phyloP scores from a whole-genome alignment of 2,888 invertebrate genomes.

The Lepeophtheirus nordmannii region DNA sequence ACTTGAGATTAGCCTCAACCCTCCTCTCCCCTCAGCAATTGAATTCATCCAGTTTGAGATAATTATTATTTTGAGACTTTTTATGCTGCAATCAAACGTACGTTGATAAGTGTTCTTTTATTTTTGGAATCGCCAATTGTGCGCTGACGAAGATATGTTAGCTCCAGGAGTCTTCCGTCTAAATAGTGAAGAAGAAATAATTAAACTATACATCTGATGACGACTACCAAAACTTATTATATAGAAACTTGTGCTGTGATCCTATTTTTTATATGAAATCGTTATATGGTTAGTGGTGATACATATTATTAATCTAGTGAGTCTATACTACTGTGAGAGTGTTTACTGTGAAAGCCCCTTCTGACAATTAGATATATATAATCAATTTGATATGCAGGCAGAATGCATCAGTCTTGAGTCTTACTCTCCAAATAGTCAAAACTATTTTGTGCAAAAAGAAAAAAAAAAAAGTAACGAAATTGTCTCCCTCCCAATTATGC shows the following conservation, averaged over 20 bases:
- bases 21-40: too few relatives aligned
- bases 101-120: too few relatives aligned
- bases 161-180: too few relatives aligned
- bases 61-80: too few relatives aligned
- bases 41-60: too few relatives aligned
- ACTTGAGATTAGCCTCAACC: too few relatives aligned
- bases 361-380: not conserved
- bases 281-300: not conserved
- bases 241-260: constrained; percentile 3
- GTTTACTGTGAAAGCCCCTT: not conserved
- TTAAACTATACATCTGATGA: too few relatives aligned
- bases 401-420: not conserved
- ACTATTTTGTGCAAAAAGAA: not conserved
- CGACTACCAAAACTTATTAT: not conserved
- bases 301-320: not conserved
- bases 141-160: too few relatives aligned
- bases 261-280: constrained; percentile 4
- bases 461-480: not conserved
- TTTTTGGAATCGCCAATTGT: too few relatives aligned
- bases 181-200: too few relatives aligned
- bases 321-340: not conserved
- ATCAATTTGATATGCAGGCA: not conserved
- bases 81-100: too few relatives aligned
- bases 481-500: not conserved
- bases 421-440: not conserved